Evolutionary conservation across 2,113 vertebrate genomes (phyloP).

Genomic region (Otocyon megalotis): DNA sequence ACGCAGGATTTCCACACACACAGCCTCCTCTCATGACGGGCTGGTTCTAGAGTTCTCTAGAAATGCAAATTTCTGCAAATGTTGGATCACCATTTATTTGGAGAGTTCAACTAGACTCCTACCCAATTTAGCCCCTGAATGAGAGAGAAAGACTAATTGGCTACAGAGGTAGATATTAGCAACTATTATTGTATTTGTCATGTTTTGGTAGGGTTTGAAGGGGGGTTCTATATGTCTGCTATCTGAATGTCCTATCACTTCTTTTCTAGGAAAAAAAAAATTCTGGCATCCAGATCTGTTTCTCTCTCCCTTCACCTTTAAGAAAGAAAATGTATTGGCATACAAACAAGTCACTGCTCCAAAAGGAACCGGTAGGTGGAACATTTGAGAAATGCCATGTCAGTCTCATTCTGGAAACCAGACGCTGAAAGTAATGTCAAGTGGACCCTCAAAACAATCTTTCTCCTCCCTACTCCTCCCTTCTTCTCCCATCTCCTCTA

Average conservation of each 20-base stretch:
- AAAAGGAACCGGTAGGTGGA: slow-evolving; percentile 9
- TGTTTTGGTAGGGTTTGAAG: background rate
- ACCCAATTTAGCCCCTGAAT: background rate
- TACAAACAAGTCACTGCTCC: background rate
- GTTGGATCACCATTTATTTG: background rate
- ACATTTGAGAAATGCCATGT: background rate
- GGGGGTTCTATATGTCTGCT: background rate
- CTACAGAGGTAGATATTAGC: background rate
- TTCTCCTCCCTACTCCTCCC: background rate
- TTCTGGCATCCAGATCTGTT: background rate
- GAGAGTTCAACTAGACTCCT: background rate
- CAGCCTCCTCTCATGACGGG: background rate
- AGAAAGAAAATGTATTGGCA: background rate
- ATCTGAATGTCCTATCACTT: background rate
- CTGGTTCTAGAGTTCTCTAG: background rate
- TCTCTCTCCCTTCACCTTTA: background rate
- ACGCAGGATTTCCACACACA: background rate
- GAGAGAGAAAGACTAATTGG: background rate
- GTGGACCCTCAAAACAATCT: background rate
- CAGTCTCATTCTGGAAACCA: background rate
- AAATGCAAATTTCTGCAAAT: slow-evolving; percentile 11
- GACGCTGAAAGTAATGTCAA: background rate
- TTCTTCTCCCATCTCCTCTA: background rate
- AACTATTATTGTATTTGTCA: background rate
- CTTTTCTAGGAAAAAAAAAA: background rate